Evolutionary conservation across 53 echinoderm and acorn worm species (phyloP).

Genomic region (Hippasteria phrygiana): DNA sequence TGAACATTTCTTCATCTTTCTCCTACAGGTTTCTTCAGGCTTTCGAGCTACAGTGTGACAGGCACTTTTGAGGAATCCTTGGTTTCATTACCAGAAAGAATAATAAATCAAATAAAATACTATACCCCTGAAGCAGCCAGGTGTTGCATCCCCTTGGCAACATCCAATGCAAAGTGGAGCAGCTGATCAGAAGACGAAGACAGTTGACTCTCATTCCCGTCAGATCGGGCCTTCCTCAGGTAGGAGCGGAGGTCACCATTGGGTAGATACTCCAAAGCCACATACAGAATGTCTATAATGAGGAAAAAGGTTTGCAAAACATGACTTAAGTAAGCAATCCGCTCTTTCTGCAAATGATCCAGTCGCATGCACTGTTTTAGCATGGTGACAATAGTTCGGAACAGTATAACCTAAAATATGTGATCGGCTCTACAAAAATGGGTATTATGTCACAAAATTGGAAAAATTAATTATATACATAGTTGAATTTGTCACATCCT

Average conservation of each 20-base stretch:
- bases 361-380: too few relatives aligned
- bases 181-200: conserved; percentile 38
- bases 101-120: not conserved
- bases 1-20: too few relatives aligned
- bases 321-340: not conserved
- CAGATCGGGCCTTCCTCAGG: conserved; percentile 47
- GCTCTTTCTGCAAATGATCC: too few relatives aligned
- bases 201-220: not conserved
- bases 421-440: too few relatives aligned
- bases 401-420: too few relatives aligned
- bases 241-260: conserved; percentile 57
- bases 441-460: too few relatives aligned
- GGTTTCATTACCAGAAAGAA: too few relatives aligned
- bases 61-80: not conserved
- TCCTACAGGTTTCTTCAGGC: too few relatives aligned
- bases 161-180: conserved; percentile 53
- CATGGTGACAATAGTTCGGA: too few relatives aligned
- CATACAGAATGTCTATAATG: conserved; percentile 34
- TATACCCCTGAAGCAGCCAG: conserved; percentile 34
- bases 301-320: not conserved
- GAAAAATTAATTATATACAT: too few relatives aligned
- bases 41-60: not conserved
- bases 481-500: too few relatives aligned
- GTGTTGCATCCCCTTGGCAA: conserved; percentile 61
- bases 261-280: conserved; percentile 52